A percentile compares a stretch with the other conserved stretches of the same genome.
Conservation (phyloP, 2,797 vertebrate species). For the Peromyscus attwateri region DNA sequence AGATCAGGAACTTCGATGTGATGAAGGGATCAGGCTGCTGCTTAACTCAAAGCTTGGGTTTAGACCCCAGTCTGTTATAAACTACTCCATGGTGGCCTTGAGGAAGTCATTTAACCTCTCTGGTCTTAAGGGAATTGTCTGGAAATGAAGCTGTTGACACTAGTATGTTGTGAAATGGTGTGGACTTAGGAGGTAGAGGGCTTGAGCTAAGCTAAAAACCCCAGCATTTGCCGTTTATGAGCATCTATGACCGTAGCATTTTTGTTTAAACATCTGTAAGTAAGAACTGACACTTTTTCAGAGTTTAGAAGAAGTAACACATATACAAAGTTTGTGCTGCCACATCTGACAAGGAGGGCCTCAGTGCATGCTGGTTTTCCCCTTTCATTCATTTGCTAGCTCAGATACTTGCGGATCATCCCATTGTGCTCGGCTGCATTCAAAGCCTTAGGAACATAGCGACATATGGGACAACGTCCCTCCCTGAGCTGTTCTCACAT, state of each 20-base stretch:
- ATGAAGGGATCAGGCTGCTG: background rate
- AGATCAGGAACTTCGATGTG: background rate
- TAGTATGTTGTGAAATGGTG: background rate
- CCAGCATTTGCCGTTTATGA: background rate
- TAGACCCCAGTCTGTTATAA: background rate
- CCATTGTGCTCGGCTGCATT: background rate
- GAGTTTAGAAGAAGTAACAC: constrained; percentile 30
- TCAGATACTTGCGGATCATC: background rate
- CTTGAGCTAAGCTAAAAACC: background rate
- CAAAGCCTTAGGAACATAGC: background rate
- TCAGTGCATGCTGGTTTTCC: background rate
- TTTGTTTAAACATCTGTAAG: constrained; percentile 50
- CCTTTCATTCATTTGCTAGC: background rate
- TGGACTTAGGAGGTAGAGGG: background rate
- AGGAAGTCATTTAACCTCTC: background rate
- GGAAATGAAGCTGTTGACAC: background rate
- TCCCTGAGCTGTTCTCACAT: background rate
- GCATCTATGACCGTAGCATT: background rate
- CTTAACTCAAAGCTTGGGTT: background rate
- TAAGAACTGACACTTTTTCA: background rate
- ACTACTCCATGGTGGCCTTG: background rate
- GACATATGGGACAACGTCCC: background rate
- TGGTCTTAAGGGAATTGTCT: background rate
- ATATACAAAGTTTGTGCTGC: background rate
- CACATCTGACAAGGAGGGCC: background rate